Base-by-base conservation (phyloP, 1,140 invertebrate species). In the Teleopsis dalmanni region DNA sequence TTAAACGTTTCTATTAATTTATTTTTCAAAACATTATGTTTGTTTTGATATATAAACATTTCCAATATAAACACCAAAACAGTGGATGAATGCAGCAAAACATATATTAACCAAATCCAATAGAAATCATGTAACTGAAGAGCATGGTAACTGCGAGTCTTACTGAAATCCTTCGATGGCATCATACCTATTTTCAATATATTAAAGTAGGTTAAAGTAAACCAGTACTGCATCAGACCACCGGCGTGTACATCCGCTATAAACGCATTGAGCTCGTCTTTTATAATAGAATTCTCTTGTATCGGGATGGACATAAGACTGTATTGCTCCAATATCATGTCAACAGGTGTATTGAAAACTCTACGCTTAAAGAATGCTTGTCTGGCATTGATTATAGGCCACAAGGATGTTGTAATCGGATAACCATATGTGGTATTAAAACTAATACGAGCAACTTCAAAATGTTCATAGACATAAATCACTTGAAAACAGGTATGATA, bases 361-460 rank as follows among this genome's bases (percentile, higher is more conserved):
- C 22, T 21, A 4, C 21, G 29, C 13, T 19, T 18, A 4, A 16
- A 33, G 19, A 23, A 33, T 6, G 29, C 27, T 27, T 46, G 44
- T 13, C 23, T 22, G 18, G 14, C 10, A 5, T 34, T n/a, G 11
- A 34, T 34, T 8, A 35, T 19, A 10, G 33, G 11, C 44, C 44
- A 46, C 29, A 33, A 27, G 22, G 44, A 18, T 6, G 29, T n/a
- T 4, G 29, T 22, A 9, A 46, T 16, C 9, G 31, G 13, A 25
- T 46, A 46, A 22, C 11, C 44, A 6, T 34, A 46, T 7, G 29
- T n/a, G 3, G 44, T 46, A 22, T 46, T 35, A 7, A 46, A 21
- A 35, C 27, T 33, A 22, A 29, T 10, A n/a, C 44, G 44, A 23
- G 3, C 18, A 3, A 13, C 3, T 3, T 21, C 5, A 21, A 44